Evolutionary conservation across 2,888 invertebrate genomes (phyloP).

Genomic region (Alcis repandata): DNA sequence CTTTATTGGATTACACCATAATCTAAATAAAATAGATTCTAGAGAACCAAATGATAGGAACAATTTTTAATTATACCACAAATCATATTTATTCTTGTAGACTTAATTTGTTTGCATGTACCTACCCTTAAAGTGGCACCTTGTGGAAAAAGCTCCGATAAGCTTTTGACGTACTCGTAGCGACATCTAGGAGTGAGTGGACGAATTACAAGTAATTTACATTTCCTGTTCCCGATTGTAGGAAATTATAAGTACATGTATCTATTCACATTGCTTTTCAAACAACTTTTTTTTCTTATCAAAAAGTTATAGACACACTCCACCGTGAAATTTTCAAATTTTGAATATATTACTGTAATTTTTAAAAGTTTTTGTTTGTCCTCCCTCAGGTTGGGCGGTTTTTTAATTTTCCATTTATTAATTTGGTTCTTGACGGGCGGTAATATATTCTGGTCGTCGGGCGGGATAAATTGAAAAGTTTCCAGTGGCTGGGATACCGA

Average conservation of each 20-base stretch:
- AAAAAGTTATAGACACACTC: not conserved
- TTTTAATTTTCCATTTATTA: constrained; percentile 65
- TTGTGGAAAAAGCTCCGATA: not conserved
- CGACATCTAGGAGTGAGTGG: constrained; percentile 45
- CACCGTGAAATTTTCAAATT: constrained; percentile 55
- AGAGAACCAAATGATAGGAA: too few species aligned
- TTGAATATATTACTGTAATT: constrained; percentile 70
- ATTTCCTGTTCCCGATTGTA: too few species aligned
- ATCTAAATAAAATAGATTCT: too few species aligned
- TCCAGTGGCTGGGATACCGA: constrained; percentile 50
- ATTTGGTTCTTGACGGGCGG: constrained; percentile 58
- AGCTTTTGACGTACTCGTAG: constrained; percentile 22
- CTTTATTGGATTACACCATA: too few species aligned
- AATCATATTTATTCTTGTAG: too few species aligned
- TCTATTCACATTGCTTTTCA: not conserved
- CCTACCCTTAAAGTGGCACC: too few species aligned
- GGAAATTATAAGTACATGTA: not conserved
- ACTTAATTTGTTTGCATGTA: not conserved
- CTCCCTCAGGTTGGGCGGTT: constrained; percentile 48
- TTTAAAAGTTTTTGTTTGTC: constrained; percentile 71
- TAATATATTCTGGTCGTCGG: constrained; percentile 60
- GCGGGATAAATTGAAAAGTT: constrained; percentile 65
- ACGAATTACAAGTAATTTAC: constrained; percentile 14
- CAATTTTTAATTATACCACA: too few species aligned
- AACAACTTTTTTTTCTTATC: constrained; percentile 5